Evolutionary conservation across 2,797 vertebrate genomes (phyloP), one percentile per base, ranked within the genome.

Genomic region (Tachyglossus aculeatus): DNA sequence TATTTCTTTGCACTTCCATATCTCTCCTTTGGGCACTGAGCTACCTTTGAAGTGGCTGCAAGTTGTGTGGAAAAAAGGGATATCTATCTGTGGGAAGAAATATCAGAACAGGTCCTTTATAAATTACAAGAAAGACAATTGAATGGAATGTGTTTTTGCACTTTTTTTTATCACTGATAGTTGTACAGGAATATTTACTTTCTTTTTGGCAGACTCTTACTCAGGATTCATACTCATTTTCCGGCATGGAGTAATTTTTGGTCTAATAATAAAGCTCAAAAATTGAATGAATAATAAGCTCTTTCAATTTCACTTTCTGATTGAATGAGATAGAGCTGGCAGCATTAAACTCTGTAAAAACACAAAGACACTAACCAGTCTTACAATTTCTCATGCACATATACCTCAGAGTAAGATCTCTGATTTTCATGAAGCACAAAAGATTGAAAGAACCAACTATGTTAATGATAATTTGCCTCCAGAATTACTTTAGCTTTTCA

Each of bases 401-500:
- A 60, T 15, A 33, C 52, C 66, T 33, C 1, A 3, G 51, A 57
- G 62, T 21, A 43, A 18, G 58, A 65, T 29, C 19, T 64, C 29
- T 19, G 16, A n/a, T n/a, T 79, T 54, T 67, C 78, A 73, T 13
- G 12, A 68, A 66, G 74, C 13, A 3, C 5, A 65, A 44, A 18
- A 62, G 50, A 33, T 7, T 10, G 4, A 74, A 66, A 36, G 31
- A 82, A 51, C 51, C 50, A 85, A 40, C 56, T 52, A 72, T 57
- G 73, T 79, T 54, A 25, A 66, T 60, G 61, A 74, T 34, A 78
- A 65, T 0, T 2, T 56, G 54, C 38, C 50, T 25, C 41, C 41
- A 63, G 53, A 55, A 58, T 81, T 79, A 53, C 74, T 82, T 68
- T 39, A 51, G 33, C 8, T 6, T 79, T 68, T 54, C 0, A 27